A percentile compares a stretch with the other conserved stretches of the same genome.
These are phyloP conservation scores for Poeciliopsis gracilis DNA, from an alignment of 2,797 vertebrate genomes.

Conservation along the genomic window DNA sequence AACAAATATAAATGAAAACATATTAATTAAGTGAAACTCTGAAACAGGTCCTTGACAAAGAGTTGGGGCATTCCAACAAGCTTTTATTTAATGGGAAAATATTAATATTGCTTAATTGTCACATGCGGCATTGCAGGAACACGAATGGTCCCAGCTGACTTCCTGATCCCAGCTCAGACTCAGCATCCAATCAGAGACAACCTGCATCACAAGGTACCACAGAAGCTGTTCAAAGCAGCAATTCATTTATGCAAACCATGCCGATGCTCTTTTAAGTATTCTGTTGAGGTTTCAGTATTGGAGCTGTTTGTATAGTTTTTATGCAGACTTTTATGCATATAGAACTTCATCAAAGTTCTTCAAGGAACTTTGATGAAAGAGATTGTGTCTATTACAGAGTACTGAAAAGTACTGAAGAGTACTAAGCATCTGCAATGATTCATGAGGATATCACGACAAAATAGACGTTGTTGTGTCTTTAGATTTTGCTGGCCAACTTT, in stretches of 20 bases:
- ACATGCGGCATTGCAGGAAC: slow-evolving; percentile 82
- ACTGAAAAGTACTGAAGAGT: neutral
- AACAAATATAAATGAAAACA: neutral
- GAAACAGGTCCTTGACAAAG: neutral
- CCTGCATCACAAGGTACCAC: slow-evolving; percentile 92
- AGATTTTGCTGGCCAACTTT: slow-evolving; percentile 97
- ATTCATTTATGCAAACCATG: neutral
- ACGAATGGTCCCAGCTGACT: slow-evolving; percentile 95
- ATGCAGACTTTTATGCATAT: neutral
- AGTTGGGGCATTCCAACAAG: neutral
- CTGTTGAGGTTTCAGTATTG: neutral
- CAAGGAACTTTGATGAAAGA: neutral
- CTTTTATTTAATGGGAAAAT: neutral
- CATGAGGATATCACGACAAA: neutral
- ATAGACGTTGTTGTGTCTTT: slow-evolving; percentile 11
- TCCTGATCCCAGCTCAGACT: slow-evolving; percentile 92
- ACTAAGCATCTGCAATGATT: neutral
- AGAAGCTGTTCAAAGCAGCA: neutral
- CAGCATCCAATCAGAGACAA: slow-evolving; percentile 93
- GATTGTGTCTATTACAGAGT: too few species aligned
- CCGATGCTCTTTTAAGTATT: neutral
- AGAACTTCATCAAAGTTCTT: neutral
- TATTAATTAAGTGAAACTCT: neutral
- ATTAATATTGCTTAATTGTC: slow-evolving; percentile 2
- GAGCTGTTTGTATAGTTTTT: neutral